Percentiles rank a stretch among this genome's conserved stretches.
Conservation (phyloP, 2,113 vertebrate species). For the Caranx melampygus region DNA sequence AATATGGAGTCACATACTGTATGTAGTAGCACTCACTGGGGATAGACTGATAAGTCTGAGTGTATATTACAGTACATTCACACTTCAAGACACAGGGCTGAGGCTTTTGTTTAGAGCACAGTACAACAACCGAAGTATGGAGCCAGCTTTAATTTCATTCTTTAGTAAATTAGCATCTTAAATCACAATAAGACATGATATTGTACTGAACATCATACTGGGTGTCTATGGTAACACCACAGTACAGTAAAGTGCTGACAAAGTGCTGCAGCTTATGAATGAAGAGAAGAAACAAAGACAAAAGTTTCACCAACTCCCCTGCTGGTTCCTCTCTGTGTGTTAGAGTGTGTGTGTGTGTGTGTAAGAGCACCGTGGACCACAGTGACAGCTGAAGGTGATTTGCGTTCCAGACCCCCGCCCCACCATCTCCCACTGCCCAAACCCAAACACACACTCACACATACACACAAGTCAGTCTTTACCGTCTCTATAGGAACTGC, state of each 20-base stretch:
- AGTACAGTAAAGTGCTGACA: background rate
- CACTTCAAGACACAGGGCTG: background rate
- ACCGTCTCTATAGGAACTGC: slow-evolving; percentile 62
- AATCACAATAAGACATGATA: background rate
- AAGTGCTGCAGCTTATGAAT: background rate
- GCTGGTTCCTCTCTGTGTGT: background rate
- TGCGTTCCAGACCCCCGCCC: slow-evolving; percentile 40
- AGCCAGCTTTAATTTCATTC: background rate
- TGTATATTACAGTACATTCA: background rate
- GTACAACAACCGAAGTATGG: background rate
- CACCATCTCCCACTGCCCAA: slow-evolving; percentile 20
- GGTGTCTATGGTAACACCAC: background rate
- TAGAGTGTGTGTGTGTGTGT: slow-evolving; percentile 13
- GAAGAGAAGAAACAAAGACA: background rate
- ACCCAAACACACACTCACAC: slow-evolving; percentile 44
- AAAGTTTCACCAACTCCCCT: background rate
- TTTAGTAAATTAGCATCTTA: background rate
- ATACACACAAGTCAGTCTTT: slow-evolving; percentile 38
- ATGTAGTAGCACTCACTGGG: slow-evolving; percentile 15
- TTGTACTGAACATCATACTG: background rate
- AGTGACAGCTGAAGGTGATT: slow-evolving; percentile 65
- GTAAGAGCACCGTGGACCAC: slow-evolving; percentile 33
- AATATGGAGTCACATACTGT: slow-evolving; percentile 28
- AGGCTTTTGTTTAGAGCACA: background rate
- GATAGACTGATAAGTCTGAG: slow-evolving; percentile 4